phyloP scores from a whole-genome alignment of 2,888 invertebrate species.

The Phalangium opilio region DNA sequence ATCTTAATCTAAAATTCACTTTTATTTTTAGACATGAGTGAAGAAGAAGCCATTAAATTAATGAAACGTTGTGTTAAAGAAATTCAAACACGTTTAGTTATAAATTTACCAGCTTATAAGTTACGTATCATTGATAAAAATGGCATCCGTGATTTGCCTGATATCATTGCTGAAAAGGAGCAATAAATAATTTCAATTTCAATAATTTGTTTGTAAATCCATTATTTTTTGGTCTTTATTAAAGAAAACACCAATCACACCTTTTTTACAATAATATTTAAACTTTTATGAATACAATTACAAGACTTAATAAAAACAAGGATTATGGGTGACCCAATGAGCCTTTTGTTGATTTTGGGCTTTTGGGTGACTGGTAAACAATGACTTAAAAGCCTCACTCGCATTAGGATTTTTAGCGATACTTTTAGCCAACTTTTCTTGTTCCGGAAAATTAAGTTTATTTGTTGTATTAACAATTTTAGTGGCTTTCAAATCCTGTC shows the following conservation, averaged over 20 bases:
- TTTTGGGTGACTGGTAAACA: constrained; percentile 78
- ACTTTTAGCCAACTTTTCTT: constrained; percentile 41
- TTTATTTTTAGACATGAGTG: constrained; percentile 50
- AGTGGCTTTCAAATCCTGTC: constrained; percentile 1
- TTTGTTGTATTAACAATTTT: constrained; percentile 6
- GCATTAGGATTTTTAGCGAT: constrained; percentile 80
- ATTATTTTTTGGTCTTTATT: no score
- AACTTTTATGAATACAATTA: no score
- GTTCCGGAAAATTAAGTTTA: constrained; percentile 18
- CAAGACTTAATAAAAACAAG: constrained; percentile 36
- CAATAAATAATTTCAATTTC: no score
- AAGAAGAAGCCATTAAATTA: constrained; percentile 66
- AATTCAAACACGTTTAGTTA: constrained; percentile 75
- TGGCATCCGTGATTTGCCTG: constrained; percentile 54
- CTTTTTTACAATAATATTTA: background rate
- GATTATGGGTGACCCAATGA: constrained; percentile 97
- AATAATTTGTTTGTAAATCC: no score
- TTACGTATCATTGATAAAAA: constrained; percentile 71
- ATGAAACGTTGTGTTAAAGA: constrained; percentile 78
- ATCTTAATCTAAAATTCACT: no score
- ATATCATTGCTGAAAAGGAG: constrained; percentile 14
- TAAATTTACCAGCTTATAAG: constrained; percentile 82
- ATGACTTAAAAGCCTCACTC: constrained; percentile 79
- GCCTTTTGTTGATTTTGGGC: constrained; percentile 75
- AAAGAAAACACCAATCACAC: background rate